phyloP scores from a whole-genome alignment of 2,797 vertebrate genomes.

The Catamblyrhynchus diadema region DNA sequence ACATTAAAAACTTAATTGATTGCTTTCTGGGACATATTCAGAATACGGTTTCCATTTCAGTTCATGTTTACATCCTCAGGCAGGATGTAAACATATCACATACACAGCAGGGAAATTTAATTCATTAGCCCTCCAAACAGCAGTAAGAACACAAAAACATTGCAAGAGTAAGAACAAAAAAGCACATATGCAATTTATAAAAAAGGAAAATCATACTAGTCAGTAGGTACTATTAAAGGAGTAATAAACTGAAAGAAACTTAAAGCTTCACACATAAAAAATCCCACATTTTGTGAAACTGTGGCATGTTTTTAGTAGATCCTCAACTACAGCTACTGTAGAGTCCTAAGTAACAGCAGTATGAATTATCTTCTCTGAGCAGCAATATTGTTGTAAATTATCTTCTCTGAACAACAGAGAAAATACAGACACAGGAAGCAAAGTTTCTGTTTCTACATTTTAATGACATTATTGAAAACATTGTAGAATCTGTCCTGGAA shows the following conservation, averaged over 20 bases:
- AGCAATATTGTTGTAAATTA: neutral
- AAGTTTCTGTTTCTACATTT: neutral
- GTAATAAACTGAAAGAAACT: neutral
- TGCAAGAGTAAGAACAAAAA: neutral
- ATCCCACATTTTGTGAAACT: neutral
- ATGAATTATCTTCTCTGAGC: neutral
- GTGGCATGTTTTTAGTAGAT: neutral
- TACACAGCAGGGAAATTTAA: neutral
- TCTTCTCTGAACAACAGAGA: neutral
- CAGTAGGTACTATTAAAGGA: neutral
- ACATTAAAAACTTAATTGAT: neutral
- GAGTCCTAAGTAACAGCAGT: neutral
- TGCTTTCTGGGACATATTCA: neutral
- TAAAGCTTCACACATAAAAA: neutral
- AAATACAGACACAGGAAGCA: neutral
- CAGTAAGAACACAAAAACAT: neutral
- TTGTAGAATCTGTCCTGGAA: neutral
- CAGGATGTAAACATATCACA: neutral
- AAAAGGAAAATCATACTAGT: neutral
- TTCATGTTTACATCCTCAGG: neutral
- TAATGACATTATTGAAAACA: neutral
- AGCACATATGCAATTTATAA: fast-evolving
- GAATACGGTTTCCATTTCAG: neutral
- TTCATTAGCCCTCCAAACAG: neutral
- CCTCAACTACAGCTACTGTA: fast-evolving